phyloP scores from a whole-genome alignment of 1,140 invertebrate species.

The Schlechtendalia chinensis region DNA sequence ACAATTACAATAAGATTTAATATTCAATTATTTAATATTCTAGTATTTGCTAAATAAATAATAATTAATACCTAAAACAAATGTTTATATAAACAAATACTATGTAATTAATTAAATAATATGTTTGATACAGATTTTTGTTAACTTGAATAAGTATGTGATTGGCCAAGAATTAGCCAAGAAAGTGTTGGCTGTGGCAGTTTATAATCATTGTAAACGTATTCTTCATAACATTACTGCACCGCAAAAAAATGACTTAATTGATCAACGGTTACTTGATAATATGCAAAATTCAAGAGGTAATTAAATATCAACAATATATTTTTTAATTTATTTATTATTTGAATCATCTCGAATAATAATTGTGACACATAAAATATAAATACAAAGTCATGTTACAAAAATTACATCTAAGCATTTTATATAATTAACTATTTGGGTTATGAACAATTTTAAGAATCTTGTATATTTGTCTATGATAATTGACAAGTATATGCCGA shows the following conservation, averaged over 20 bases:
- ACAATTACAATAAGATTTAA: not conserved
- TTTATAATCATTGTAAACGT: slow-evolving; percentile 98
- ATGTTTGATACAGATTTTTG: slow-evolving; percentile 70
- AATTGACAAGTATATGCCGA: not conserved
- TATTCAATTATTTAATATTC: not conserved
- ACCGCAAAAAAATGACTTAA: slow-evolving; percentile 28
- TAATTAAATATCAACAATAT: not conserved
- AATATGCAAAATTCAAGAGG: slow-evolving; percentile 40
- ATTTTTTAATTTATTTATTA: not conserved
- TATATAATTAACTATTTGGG: not conserved
- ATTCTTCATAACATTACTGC: slow-evolving; percentile 82
- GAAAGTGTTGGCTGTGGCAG: slow-evolving; percentile 96
- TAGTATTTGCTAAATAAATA: no score
- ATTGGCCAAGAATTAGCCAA: slow-evolving; percentile 98
- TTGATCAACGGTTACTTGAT: slow-evolving; percentile 41
- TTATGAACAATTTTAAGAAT: not conserved
- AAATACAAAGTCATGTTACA: not conserved
- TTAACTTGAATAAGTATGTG: slow-evolving; percentile 93
- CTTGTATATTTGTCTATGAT: not conserved
- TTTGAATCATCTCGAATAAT: not conserved
- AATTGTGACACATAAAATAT: not conserved
- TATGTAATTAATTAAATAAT: no score
- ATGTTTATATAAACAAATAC: no score
- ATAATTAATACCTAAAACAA: no score
- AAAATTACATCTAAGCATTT: not conserved